These are phyloP conservation scores for Channallabes apus DNA, from an alignment of 2,797 vertebrate genomes.

Conservation along the genomic window DNA sequence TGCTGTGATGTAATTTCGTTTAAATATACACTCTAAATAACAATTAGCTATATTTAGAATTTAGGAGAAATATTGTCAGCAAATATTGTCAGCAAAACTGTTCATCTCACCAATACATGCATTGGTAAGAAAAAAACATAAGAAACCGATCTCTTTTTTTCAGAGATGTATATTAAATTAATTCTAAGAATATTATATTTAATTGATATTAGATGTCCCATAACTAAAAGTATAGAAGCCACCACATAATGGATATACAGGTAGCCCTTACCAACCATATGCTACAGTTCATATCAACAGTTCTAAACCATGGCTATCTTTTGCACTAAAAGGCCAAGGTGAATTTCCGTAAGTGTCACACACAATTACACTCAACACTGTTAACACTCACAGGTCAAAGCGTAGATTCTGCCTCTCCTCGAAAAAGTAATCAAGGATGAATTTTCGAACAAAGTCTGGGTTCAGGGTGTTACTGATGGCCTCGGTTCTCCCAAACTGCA, in stretches of 20 bases:
- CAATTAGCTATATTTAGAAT: too few species aligned
- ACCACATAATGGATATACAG: neutral
- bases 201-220: neutral
- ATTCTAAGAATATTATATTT: neutral
- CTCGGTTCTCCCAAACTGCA: constrained; percentile 95
- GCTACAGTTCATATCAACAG: neutral
- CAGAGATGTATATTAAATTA: neutral
- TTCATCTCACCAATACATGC: too few species aligned
- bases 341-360: neutral
- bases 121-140: too few species aligned
- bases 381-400: constrained; percentile 93
- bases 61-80: too few species aligned
- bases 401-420: constrained; percentile 97
- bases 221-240: neutral
- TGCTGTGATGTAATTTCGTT: too few species aligned
- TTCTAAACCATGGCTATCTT: neutral
- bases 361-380: neutral
- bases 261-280: neutral
- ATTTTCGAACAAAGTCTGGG: constrained; percentile 97
- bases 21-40: too few species aligned
- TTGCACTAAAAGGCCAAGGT: neutral
- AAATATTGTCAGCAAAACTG: too few species aligned
- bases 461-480: constrained; percentile 98
- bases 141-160: too few species aligned
- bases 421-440: constrained; percentile 97